Conservation (phyloP, 1,140 invertebrate genomes). For the Bombus haemorrhoidalis region DNA sequence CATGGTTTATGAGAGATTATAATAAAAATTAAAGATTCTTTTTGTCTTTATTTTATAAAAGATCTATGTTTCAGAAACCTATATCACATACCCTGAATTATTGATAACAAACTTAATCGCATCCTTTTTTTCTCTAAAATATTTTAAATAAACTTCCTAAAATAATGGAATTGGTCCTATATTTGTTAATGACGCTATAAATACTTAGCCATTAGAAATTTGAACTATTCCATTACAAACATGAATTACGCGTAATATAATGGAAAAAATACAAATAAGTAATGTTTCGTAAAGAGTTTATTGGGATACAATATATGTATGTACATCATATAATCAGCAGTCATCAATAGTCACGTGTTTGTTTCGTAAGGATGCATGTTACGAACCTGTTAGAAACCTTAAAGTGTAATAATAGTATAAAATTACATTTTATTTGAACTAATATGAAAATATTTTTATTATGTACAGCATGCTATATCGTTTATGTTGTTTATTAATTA, state of each 20-base stretch:
- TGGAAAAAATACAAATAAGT: background rate
- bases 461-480: too few relatives aligned
- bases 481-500: background rate
- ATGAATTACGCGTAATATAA: background rate
- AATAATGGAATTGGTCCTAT: background rate
- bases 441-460: background rate
- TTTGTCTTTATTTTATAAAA: background rate
- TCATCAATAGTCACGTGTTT: background rate
- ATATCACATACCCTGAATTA: background rate
- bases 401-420: background rate
- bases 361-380: constrained; percentile 7
- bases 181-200: background rate
- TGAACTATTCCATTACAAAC: background rate
- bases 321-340: background rate
- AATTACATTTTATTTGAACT: background rate
- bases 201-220: background rate
- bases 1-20: background rate
- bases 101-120: too few relatives aligned
- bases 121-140: too few relatives aligned
- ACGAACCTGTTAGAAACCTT: background rate
- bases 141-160: background rate
- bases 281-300: background rate
- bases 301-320: background rate
- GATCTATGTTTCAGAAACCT: background rate
- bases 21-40: background rate